Evolutionary conservation across 2,888 invertebrate genomes (phyloP), one percentile per base, ranked within the genome.

Genomic region (Xestia sexstrigata): DNA sequence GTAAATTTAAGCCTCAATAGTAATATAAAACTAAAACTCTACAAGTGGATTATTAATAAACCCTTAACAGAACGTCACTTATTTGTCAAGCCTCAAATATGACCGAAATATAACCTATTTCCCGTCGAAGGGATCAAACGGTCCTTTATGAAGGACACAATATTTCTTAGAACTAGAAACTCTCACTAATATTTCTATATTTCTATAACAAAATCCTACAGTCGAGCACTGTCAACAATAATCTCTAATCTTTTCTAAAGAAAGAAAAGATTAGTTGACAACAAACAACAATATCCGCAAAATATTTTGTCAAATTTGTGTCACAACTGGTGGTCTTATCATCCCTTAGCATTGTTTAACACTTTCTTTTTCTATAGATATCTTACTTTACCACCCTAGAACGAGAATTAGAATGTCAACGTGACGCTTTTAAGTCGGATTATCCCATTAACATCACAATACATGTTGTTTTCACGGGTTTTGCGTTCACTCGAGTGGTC

Each of bases 221-320:
- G 81, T 78, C 82, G 85, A 86, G 90, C 80, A 90, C 67, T 74
- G 75, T 47, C 81, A 83, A 87, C 74, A 82, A 77, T 83, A 88
- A 86, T 82, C 77, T 75, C 45, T 94, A 94, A 95, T 94, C 94
- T 90, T 71, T 78, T 86, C 83, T 82, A 86, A 88, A 91, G 91
- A 91, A 90, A 88, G 87, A 90, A 88, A 87, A 91, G 92, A 89
- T 92, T 89, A 90, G 83, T 86, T 89, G 88, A 90, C 92, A 93
- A 93, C 93, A 94, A 94, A 93, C 81, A 83, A 75, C 69, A 89
- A 87, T 89, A 90, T 91, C 89, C 85, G 88, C 93, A 92, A 94
- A 96, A 96, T 96, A 96, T 96, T 96, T 96, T 95, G 96, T 91
- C 94, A 95, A 96, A 93, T 93, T 92, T 89, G 77, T 92, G 93